These are phyloP conservation scores for Glaucopsyche alexis DNA, from an alignment of 2,888 invertebrate genomes.

Conservation along the genomic window DNA sequence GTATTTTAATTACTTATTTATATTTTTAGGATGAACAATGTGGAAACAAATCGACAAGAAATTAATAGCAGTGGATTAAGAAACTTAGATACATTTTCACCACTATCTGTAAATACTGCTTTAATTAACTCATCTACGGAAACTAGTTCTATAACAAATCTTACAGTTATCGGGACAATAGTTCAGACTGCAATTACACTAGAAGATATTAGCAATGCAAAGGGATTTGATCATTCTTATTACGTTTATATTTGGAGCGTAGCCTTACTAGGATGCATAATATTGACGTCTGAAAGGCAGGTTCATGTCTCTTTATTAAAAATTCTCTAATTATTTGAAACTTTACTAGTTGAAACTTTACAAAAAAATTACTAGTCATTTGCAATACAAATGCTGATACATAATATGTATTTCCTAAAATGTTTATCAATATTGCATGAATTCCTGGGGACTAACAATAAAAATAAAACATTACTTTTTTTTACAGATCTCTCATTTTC, in stretches of 20 bases:
- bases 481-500: constrained; percentile 82
- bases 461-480: background rate
- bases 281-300: constrained; percentile 19
- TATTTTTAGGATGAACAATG: constrained; percentile 12
- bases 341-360: too few species aligned
- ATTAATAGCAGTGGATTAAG: background rate
- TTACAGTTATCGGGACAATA: background rate
- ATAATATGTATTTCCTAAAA: too few species aligned
- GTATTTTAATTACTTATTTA: background rate
- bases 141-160: background rate
- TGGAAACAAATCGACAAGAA: constrained; percentile 8
- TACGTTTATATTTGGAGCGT: constrained; percentile 29
- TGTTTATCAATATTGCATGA: background rate
- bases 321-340: too few species aligned
- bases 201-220: background rate
- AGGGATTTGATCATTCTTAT: constrained; percentile 16
- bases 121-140: background rate
- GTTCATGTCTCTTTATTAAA: background rate
- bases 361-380: too few species aligned
- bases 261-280: constrained; percentile 21
- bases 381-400: too few species aligned
- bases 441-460: background rate
- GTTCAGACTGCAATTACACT: constrained; percentile 21
- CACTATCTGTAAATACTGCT: background rate
- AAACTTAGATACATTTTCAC: background rate